phyloP scores from a whole-genome alignment of 2,113 vertebrate genomes.

The Narcine bancroftii region DNA sequence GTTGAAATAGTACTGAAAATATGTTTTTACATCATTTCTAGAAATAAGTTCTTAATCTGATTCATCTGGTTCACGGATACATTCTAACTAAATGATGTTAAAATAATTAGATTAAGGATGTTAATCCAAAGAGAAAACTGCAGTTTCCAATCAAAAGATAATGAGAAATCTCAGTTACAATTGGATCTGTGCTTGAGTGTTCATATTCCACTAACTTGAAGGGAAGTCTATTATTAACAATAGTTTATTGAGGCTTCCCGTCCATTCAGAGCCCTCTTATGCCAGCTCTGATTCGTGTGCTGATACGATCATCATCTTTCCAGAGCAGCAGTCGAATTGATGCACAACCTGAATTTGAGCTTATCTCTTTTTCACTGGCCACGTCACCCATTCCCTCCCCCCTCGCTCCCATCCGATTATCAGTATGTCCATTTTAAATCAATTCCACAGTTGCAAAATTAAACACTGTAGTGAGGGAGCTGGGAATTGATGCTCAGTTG shows the following conservation, averaged over 20 bases:
- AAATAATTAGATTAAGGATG: neutral
- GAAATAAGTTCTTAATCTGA: neutral
- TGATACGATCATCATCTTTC: constrained; percentile 19
- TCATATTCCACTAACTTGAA: constrained; percentile 10
- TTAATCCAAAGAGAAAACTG: constrained; percentile 19
- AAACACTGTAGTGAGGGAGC: neutral
- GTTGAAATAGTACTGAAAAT: constrained; percentile 6
- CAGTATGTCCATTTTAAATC: constrained; percentile 17
- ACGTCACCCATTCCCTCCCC: no score
- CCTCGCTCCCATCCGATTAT: neutral
- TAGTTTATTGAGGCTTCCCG: constrained; percentile 23
- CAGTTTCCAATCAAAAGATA: neutral
- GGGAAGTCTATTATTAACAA: constrained; percentile 33
- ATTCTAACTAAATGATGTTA: constrained; percentile 18
- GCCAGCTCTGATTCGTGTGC: neutral
- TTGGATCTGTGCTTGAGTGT: constrained; percentile 12
- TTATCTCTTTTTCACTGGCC: constrained; percentile 4
- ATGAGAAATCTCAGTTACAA: neutral
- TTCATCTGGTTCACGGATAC: neutral
- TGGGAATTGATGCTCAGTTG: neutral
- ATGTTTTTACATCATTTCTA: constrained; percentile 4
- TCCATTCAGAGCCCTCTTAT: neutral
- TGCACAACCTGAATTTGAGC: neutral
- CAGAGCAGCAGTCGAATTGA: neutral
- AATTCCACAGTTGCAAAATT: neutral